Base-by-base conservation (phyloP, 1,140 invertebrate genomes). In the Rhyacophila brunnea region DNA sequence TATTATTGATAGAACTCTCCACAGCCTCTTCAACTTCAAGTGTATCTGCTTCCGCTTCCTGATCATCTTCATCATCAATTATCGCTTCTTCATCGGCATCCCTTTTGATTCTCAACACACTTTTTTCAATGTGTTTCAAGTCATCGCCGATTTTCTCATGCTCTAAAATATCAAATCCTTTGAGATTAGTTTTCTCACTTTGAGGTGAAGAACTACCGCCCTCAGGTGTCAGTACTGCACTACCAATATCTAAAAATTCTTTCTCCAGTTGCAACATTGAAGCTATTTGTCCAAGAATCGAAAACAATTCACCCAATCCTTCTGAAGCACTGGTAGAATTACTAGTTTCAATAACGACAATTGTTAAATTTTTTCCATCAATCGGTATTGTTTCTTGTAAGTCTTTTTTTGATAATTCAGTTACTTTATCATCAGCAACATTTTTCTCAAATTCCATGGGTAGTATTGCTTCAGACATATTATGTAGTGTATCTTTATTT, bases 191-290 rank as follows among this genome's bases (percentile, higher is more conserved):
- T 42, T 32, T 5, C 18, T 15, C 28, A 44, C 20, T 32, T 44
- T 28, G 3, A 9, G 23, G 3, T 9, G 9, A 3, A 28, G 23
- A 9, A 28, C 9, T 28, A 28, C 23, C 23, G 9, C 23, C 23
- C 3, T 47, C 35, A 10, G 40, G 43, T 38, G 49, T 38, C 6
- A 64, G 42, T 20, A 64, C 19, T 9, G 35, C 14, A 43, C 32
- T 49, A 17, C 49, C 58, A 49, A 64, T 42, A 18, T 59, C 38
- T 6, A 64, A 28, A 42, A 60, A 60, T 28, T 64, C 53, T 57
- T 60, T 44, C 36, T 64, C 57, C 3, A 64, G 23, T 38, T 59
- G 32, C 18, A 64, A 35, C 17, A 64, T 34, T 38, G 32, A 17
- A 13, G 49, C 15, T n/a, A 63, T 13, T 40, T 58, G 49, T 14